These are phyloP conservation scores for Leucoraja erinaceus DNA, from an alignment of 2,113 vertebrate genomes.

Conservation along the genomic window DNA sequence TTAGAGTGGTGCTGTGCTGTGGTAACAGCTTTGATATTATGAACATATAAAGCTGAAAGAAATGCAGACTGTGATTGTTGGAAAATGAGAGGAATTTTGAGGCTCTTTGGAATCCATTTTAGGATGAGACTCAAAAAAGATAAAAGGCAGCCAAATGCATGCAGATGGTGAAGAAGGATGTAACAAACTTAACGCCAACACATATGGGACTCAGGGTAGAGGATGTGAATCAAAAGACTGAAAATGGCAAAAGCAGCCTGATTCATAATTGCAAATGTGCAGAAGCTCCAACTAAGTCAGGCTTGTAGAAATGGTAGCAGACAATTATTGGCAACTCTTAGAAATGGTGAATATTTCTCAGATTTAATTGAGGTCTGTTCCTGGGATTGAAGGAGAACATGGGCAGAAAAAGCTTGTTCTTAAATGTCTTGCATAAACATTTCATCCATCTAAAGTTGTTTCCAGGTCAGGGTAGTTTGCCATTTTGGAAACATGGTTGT, in stretches of 20 bases:
- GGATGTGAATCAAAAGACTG: slow-evolving; percentile 1
- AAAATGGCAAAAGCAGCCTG: not conserved
- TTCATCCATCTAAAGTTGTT: not conserved
- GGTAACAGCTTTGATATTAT: not conserved
- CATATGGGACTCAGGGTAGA: not conserved
- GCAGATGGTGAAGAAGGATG: not conserved
- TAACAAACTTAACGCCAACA: not conserved
- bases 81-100: slow-evolving; percentile 24
- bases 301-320: not conserved
- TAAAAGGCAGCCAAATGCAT: slow-evolving; percentile 26
- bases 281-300: not conserved
- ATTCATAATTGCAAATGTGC: not conserved
- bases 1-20: not conserved
- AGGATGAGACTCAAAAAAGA: not conserved
- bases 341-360: not conserved
- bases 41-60: not conserved
- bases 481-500: not conserved
- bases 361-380: not conserved
- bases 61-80: not conserved
- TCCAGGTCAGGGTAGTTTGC: slow-evolving; percentile 6
- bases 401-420: not conserved
- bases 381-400: not conserved
- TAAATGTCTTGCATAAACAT: not conserved
- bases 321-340: not conserved
- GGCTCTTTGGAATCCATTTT: slow-evolving; percentile 21